Evolutionary conservation across 2,113 vertebrate species (phyloP), one percentile per base, ranked within the genome.

Genomic region (Eira barbara): DNA sequence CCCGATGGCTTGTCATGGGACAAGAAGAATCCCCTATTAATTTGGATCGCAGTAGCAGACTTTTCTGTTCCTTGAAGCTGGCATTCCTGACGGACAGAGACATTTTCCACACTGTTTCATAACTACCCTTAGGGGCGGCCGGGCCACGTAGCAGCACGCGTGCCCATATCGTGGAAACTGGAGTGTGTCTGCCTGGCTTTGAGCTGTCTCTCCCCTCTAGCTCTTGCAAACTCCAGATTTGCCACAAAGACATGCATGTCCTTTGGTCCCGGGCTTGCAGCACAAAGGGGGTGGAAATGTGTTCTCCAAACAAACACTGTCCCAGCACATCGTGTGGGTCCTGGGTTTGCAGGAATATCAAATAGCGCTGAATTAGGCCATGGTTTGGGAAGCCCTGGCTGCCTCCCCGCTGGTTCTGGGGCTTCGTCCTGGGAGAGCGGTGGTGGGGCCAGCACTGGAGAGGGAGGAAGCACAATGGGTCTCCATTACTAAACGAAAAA

Each of bases 221-320:
- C 1, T 0, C 52, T 29, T 17, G 34, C 83, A 31, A n/a, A 69
- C 52, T 59, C 21, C 61, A 86, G 67, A 42, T 55, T 36, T 85
- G 82, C 73, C 89, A 78, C 67, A 92, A 86, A 95, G 45, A 21
- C 61, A 17, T 4, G n/a, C 76, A 57, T 87, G 80, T 91, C 92
- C 31, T 52, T 83, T 12, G 94, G 94, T 80, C 94, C 82, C 6
- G 6, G 94, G 95, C 67, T 15, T 13, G 4, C 27, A 84, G 79
- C 23, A 61, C 65, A 57, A 71, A 97, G 47, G 21, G 36, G 82
- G 9, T 1, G 34, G 91, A 93, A 85, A 42, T 42, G n/a, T 31
- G 82, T 69, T 98, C 63, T 96, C 86, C 95, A 97, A 97, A 94
- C 92, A 97, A 96, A 96, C 82, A 71, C 6, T 25, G 47, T 91